Base-by-base conservation (phyloP, 1,140 invertebrate species). In the Ooceraea biroi region DNA sequence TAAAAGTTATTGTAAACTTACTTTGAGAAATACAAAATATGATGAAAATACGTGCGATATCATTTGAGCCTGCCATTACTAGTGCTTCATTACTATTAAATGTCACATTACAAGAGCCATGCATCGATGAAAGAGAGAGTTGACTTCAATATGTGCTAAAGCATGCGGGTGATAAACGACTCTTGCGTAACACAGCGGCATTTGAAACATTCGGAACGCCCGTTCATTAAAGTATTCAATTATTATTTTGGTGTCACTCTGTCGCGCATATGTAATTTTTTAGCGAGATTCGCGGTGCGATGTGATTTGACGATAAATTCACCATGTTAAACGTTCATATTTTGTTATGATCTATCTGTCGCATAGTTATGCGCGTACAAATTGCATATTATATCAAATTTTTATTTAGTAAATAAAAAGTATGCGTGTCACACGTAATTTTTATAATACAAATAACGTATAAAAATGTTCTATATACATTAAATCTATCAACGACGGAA, bases 41-140 rank as follows among this genome's bases (percentile, higher is more conserved):
- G n/a, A 7, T 10, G 14, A 78, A 78, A 71, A 80, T 58, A 36
- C 36, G 27, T 55, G 10, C 36, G 30, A 55, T 22, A 41, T n/a
- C 58, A 73, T 57, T 14, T 14, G 1, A 77, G 36, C n/a, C n/a
- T 60, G 41, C 27, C 36, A 22, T 57, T n/a, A n/a, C n/a, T n/a
- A n/a, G 22, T 60, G n/a, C n/a, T 68, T 78, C 36, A 78, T 78
- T 78, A 69, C 3, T 69, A 78, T 69, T 44, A 78, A 69, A 78
- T 57, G 50, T 69, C 48, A 78, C 22, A 78, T 69, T 69, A 69
- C 50, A 78, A 69, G 22, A 78, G 36, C 10, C 17, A 12, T 10
- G 5, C 17, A 69, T 22, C 36, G 50, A 76, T 65, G 27, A n/a
- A n/a, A 63, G 25, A 63, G 41, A 78, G 17, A 78, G 69, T 78